Conservation (phyloP, 2,888 invertebrate genomes). For the Macrophya alboannulata region DNA sequence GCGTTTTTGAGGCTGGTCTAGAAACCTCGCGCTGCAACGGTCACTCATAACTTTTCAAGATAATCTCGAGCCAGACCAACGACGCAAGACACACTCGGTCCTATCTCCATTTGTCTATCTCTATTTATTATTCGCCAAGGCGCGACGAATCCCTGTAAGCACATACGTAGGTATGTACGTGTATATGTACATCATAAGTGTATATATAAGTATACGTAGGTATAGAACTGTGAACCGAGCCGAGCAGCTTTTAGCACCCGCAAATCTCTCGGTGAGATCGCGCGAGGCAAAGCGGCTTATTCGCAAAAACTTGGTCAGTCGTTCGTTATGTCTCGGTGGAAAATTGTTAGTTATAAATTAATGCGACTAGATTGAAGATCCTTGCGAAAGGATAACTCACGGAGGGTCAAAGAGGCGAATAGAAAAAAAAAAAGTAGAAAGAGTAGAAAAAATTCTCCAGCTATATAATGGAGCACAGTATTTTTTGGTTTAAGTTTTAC, state of each 20-base stretch:
- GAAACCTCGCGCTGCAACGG: conserved; percentile 60
- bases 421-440: neutral
- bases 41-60: conserved; percentile 76
- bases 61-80: conserved; percentile 75
- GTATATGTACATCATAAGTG: neutral
- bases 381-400: neutral
- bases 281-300: neutral
- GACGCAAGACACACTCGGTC: conserved; percentile 64
- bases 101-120: conserved; percentile 73
- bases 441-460: neutral
- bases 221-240: conserved; percentile 10
- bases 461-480: neutral
- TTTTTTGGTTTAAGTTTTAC: neutral
- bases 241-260: conserved; percentile 39
- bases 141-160: conserved; percentile 59
- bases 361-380: neutral
- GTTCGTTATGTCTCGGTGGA: neutral
- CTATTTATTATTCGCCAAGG: conserved; percentile 75
- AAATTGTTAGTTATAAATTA: conserved; percentile 9
- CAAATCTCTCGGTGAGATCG: conserved; percentile 31
- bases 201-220: neutral
- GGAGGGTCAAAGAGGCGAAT: neutral
- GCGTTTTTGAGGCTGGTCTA: neutral
- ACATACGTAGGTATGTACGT: neutral
- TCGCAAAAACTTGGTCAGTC: conserved; percentile 23